Evolutionary conservation across 1,140 invertebrate genomes (phyloP), one percentile per base, ranked within the genome.

Genomic region (Bursaphelenchus mucronatus): DNA sequence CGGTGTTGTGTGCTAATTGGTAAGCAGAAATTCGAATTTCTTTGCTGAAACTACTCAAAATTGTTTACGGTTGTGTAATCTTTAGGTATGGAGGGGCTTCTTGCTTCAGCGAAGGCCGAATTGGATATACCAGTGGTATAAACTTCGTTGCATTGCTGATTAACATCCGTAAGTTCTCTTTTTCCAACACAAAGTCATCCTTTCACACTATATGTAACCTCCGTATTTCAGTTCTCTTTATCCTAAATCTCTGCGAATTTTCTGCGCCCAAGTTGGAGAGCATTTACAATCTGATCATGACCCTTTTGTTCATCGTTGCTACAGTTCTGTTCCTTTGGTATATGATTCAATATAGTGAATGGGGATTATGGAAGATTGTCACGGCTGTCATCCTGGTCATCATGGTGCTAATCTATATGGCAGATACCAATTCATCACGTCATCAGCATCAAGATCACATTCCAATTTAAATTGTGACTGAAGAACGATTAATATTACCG

Each of bases 1-100:
- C 70, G 8, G 62, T 76, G 19, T 47, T 75, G 7, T 75, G 73
- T 47, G 70, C 73, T 19, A 76, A 76, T 50, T 75, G 73, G 72
- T 71, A 46, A 49, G 59, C 50, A 11, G 19, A 19, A 41, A 7
- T 67, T 65, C 9, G 19, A 46, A 71, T 47, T 59, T 54, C 68
- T 0, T 45, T 67, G 50, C 11, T 47, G 13, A 39, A 61, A 5
- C 21, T n/a, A 59, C 13, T 17, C 30, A 30, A 30, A 30, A 1
- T 30, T 30, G 30, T 30, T 30, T 30, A 30, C 30, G 30, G 30
- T 3, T 30, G 30, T 30, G 30, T 30, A 8, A 30, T 46, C 51
- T 51, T 19, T 41, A 72, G 70, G 71, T 74, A 74, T 62, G 72
- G 72, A 30, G 72, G 72, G 17, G 41, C 56, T 19, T 64, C 61